Evolutionary conservation across 2,888 invertebrate genomes (phyloP).

Genomic region (Parthenolecanium corni): DNA sequence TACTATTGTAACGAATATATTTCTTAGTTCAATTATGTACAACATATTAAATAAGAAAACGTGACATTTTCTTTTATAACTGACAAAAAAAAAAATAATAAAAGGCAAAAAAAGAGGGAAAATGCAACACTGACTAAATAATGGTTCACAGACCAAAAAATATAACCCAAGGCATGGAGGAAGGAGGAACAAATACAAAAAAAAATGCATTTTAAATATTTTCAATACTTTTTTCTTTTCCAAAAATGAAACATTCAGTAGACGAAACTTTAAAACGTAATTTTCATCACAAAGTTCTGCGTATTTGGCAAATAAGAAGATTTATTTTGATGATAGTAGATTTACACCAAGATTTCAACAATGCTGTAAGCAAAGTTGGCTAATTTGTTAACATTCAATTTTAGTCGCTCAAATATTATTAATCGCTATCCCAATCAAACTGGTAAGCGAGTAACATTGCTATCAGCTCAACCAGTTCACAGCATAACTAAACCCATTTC

Average conservation of each 20-base stretch:
- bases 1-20: too few species aligned
- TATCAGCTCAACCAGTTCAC: too few species aligned
- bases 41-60: constrained; percentile 9
- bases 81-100: constrained; percentile 22
- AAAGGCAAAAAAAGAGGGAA: constrained; percentile 16
- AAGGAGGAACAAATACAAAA: constrained; percentile 21
- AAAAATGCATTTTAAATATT: constrained; percentile 24
- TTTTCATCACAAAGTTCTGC: too few species aligned
- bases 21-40: background rate
- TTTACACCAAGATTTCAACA: too few species aligned
- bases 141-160: constrained; percentile 14
- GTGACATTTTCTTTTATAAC: constrained; percentile 24
- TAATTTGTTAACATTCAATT: too few species aligned
- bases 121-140: constrained; percentile 26
- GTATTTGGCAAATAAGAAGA: too few species aligned
- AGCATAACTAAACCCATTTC: too few species aligned
- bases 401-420: too few species aligned
- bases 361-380: too few species aligned
- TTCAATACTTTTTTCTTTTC: background rate
- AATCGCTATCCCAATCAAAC: too few species aligned
- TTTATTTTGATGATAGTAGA: too few species aligned
- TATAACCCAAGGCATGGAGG: constrained; percentile 7
- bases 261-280: background rate
- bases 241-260: background rate
- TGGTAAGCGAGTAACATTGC: too few species aligned